Evolutionary conservation across 1,140 invertebrate genomes (phyloP).

Genomic region (Drepana arcuata): DNA sequence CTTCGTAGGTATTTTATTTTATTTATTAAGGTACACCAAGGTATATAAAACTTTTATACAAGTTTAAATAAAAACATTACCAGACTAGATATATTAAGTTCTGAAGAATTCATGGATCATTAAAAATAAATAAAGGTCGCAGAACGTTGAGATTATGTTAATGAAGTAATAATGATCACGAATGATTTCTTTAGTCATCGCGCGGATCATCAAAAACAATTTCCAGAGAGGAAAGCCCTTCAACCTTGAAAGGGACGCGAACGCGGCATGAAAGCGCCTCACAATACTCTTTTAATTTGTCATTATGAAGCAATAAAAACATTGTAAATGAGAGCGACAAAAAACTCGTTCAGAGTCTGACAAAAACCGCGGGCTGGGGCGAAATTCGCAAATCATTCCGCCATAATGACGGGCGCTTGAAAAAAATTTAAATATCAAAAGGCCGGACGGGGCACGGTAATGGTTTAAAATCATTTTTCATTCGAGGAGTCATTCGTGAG

Average conservation of each 20-base stretch:
- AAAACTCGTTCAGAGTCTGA: constrained; percentile 56
- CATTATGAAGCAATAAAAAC: constrained; percentile 70
- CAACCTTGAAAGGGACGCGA: constrained; percentile 47
- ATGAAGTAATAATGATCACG: too few relatives aligned
- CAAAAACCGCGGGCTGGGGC: constrained; percentile 63
- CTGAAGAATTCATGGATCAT: too few relatives aligned
- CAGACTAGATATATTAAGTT: too few relatives aligned
- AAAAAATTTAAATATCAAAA: constrained; percentile 73
- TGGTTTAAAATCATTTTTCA: constrained; percentile 72
- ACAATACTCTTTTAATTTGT: constrained; percentile 70
- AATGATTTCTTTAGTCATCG: too few relatives aligned
- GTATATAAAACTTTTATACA: too few relatives aligned
- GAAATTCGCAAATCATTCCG: constrained; percentile 67
- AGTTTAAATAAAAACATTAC: too few relatives aligned
- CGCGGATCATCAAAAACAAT: too few relatives aligned
- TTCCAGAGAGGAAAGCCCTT: constrained; percentile 31
- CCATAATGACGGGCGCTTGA: constrained; percentile 66
- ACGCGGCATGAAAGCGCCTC: constrained; percentile 57
- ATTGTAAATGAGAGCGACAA: constrained; percentile 65
- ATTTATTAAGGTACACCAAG: too few relatives aligned
- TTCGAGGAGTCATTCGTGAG: constrained; percentile 61
- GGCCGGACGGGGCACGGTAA: constrained; percentile 66
- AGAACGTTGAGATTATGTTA: too few relatives aligned
- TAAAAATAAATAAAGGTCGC: too few relatives aligned
- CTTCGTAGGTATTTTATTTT: too few relatives aligned